A percentile compares a stretch with the other conserved stretches of the same genome.
These are phyloP conservation scores for Sebastes matsubarae DNA, from an alignment of 2,797 vertebrate genomes.

Conservation along the genomic window DNA sequence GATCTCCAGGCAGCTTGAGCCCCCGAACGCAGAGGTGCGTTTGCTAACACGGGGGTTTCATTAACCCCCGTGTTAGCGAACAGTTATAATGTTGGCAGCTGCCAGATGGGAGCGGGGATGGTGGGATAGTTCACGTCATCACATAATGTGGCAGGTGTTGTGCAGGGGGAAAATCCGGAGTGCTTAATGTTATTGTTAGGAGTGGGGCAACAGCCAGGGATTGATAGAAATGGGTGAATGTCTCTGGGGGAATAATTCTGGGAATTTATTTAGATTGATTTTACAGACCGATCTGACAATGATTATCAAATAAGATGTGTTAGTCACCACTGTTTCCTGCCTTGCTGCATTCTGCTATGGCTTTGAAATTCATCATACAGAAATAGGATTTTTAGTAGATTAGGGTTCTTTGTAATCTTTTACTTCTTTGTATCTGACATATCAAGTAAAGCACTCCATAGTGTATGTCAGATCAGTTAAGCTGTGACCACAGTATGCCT, in stretches of 20 bases:
- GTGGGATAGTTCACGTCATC: slow-evolving; percentile 69
- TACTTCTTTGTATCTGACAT: background rate
- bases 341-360: background rate
- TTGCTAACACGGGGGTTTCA: slow-evolving; percentile 74
- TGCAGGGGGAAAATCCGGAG: slow-evolving; percentile 48
- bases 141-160: slow-evolving; percentile 76
- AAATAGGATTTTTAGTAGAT: background rate
- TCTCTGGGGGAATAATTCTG: slow-evolving; percentile 14
- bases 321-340: background rate
- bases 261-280: slow-evolving; percentile 17
- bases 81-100: slow-evolving; percentile 75
- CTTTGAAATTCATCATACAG: background rate
- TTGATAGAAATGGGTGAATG: background rate
- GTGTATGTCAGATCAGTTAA: background rate
- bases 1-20: slow-evolving; percentile 76
- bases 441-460: background rate
- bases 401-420: background rate
- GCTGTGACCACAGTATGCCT: background rate
- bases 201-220: slow-evolving; percentile 11
- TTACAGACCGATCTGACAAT: background rate
- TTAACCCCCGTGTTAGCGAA: slow-evolving; percentile 76
- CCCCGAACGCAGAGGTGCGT: slow-evolving; percentile 65
- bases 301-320: slow-evolving; percentile 4
- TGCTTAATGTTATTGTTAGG: slow-evolving; percentile 63
- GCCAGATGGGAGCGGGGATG: slow-evolving; percentile 75